These are phyloP conservation scores for Apostichopus parvimensis DNA, from an alignment of 35 echinoderm and acorn worm genomes.

Conservation along the genomic window DNA sequence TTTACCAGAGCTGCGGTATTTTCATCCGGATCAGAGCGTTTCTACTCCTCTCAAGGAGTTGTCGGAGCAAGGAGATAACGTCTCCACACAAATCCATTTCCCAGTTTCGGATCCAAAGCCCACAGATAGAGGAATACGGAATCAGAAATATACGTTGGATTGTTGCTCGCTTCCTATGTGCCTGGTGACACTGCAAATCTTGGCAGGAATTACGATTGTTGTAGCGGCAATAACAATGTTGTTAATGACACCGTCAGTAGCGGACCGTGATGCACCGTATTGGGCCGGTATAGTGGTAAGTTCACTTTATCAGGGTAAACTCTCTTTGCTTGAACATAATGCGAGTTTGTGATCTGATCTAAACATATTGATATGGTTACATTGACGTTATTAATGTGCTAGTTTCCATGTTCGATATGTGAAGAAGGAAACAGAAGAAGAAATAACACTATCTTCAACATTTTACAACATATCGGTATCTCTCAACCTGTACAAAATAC, in stretches of 20 bases:
- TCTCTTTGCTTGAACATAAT: no score
- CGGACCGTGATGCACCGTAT: slow-evolving; percentile 89
- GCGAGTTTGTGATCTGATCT: no score
- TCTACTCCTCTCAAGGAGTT: slow-evolving; percentile 59
- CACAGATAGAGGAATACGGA: slow-evolving; percentile 39
- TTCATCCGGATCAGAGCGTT: slow-evolving; percentile 51
- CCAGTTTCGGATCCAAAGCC: slow-evolving; percentile 59
- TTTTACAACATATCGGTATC: no score
- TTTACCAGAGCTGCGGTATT: slow-evolving; percentile 79
- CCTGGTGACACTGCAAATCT: slow-evolving; percentile 86
- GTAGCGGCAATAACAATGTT: slow-evolving; percentile 94
- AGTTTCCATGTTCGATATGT: no score
- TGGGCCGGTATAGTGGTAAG: slow-evolving; percentile 98
- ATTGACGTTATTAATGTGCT: no score
- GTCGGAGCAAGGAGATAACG: slow-evolving; percentile 65
- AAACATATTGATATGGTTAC: no score
- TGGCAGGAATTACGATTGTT: slow-evolving; percentile 87
- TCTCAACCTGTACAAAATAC: no score
- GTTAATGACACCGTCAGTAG: slow-evolving; percentile 86
- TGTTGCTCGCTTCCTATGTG: slow-evolving; percentile 94
- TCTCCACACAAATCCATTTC: slow-evolving; percentile 67
- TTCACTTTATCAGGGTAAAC: background rate
- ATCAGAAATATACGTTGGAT: slow-evolving; percentile 84
- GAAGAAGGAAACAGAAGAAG: no score
- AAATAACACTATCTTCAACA: no score